Evolutionary conservation across 64 coral and sea anemone species (phyloP).

Genomic region (Actinia equina): DNA sequence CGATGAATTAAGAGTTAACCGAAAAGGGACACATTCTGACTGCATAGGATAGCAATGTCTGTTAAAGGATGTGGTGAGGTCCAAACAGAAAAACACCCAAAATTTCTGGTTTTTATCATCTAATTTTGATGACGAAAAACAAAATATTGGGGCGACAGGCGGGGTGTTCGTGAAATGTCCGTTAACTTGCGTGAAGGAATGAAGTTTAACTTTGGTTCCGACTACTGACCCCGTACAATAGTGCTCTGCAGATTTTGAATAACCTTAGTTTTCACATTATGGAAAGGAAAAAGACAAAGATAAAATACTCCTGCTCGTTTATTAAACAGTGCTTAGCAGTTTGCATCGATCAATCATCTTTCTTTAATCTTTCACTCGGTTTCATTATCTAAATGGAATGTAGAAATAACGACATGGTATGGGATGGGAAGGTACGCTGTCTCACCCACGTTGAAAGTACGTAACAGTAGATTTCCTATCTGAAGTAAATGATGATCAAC

Average conservation of each 20-base stretch:
- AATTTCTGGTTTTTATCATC: background rate
- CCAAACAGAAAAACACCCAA: background rate
- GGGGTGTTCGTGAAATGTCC: conserved; percentile 7
- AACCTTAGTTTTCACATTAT: background rate
- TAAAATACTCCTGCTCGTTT: too few species aligned
- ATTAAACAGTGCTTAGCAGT: background rate
- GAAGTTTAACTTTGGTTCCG: background rate
- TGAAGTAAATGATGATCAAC: background rate
- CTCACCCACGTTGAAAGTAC: background rate
- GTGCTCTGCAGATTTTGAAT: background rate
- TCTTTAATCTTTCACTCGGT: background rate
- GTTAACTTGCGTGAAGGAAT: conserved; percentile 14
- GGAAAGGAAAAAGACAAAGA: background rate
- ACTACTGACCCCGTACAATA: background rate
- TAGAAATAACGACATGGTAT: background rate
- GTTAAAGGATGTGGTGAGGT: background rate
- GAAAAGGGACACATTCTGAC: background rate
- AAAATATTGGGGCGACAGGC: background rate
- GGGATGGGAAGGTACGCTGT: background rate
- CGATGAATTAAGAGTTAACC: background rate
- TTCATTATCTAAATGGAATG: background rate
- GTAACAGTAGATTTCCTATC: conserved; percentile 5
- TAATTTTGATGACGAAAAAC: background rate
- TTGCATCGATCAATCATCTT: background rate
- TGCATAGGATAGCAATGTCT: conserved; percentile 1